Conservation (phyloP, 2,113 vertebrate genomes). For the Litocranius walleri region DNA sequence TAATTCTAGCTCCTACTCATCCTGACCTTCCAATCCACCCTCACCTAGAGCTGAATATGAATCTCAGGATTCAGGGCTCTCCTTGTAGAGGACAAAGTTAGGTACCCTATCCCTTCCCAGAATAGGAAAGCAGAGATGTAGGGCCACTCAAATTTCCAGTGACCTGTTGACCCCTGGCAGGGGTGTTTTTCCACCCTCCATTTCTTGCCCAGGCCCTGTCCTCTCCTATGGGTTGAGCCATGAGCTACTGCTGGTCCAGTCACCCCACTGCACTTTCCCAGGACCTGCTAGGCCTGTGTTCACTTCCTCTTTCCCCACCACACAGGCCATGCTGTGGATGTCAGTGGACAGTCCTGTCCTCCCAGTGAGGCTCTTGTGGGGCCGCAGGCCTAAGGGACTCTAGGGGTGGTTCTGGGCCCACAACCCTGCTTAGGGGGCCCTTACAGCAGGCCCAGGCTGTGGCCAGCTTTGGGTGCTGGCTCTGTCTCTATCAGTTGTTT, state of each 20-base stretch:
- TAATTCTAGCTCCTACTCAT: neutral
- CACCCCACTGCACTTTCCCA: slow-evolving; percentile 4
- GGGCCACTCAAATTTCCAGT: neutral
- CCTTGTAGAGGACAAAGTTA: neutral
- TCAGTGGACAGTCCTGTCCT: neutral
- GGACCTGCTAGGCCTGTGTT: neutral
- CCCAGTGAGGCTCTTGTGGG: neutral
- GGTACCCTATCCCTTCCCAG: neutral
- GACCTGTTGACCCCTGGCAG: neutral
- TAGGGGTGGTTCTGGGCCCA: neutral
- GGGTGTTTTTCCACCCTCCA: neutral
- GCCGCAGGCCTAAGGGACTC: neutral
- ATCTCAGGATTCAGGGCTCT: neutral
- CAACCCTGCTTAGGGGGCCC: neutral
- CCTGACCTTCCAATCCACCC: neutral
- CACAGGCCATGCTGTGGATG: neutral
- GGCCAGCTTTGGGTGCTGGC: neutral
- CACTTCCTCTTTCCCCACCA: slow-evolving; percentile 3
- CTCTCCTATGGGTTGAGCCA: neutral
- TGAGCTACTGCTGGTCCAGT: neutral
- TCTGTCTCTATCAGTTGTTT: neutral
- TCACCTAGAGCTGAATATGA: neutral
- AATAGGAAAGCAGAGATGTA: neutral
- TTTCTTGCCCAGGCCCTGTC: neutral
- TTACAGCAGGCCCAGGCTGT: neutral